Evolutionary conservation across 2,113 vertebrate species (phyloP), one percentile per base, ranked within the genome.

Genomic region (Lepidothrix coronata): DNA sequence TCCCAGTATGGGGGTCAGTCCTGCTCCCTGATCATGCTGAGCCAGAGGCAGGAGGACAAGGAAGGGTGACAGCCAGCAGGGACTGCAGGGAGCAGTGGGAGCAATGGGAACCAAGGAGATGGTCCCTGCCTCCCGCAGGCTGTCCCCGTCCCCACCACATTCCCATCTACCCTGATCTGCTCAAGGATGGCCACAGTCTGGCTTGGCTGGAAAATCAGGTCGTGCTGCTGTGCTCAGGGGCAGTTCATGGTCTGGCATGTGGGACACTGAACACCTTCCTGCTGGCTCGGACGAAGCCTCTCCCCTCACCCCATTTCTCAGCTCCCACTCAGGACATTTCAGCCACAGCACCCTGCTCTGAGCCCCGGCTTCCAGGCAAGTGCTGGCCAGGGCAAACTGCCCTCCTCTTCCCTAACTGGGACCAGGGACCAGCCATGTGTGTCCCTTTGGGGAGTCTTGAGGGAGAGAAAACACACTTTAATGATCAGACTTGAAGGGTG

Each of bases 141-240:
- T 67, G 30, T 30, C 52, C 35, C 67, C 1, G 0, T 86, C 55
- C 55, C 48, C 61, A 55, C 57, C 44, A 23, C 65, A 39, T 95
- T 77, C 89, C 94, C 70, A 5, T 51, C 51, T n/a, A 0, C 51
- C 39, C 61, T 43, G 20, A 49, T 54, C 72, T 3, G 8, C 78
- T 43, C 55, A 9, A 11, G 28, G 89, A 23, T 51, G 68, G 62
- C 49, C 83, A 10, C 16, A 14, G 61, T 33, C 96, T 3, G 4
- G 93, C 89, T 86, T 6, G 46, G 91, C 91, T 93, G 82, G 92
- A 94, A 96, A 94, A 92, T 80, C 79, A 76, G 55, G 85, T 94
- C 85, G 22, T 35, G 30, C 55, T 4, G 11, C 22, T 82, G 86
- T 44, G 93, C 77, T 93, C 37, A 39, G 88, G 82, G 75, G 57